phyloP scores from a whole-genome alignment of 2,888 invertebrate species.

The Drosophila niveifrons region DNA sequence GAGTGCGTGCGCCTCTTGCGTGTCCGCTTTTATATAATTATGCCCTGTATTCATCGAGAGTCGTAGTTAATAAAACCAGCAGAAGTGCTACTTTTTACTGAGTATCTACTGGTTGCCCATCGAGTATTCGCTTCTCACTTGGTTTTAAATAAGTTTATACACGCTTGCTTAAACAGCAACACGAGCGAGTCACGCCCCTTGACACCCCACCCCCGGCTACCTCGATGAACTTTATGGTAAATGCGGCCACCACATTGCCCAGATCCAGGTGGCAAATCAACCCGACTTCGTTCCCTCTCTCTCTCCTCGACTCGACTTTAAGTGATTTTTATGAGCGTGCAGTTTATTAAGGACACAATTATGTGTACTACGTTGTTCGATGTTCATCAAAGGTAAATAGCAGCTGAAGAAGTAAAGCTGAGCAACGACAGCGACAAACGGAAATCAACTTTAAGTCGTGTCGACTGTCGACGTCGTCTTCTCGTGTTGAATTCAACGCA shows the following conservation, averaged over 20 bases:
- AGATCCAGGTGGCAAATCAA: constrained; percentile 27
- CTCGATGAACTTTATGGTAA: constrained; percentile 55
- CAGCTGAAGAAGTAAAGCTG: constrained; percentile 16
- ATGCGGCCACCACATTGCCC: constrained; percentile 49
- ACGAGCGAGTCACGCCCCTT: constrained; percentile 38
- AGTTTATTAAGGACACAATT: constrained; percentile 66
- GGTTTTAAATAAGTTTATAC: constrained; percentile 72
- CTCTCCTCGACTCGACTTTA: constrained; percentile 32
- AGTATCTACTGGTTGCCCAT: constrained; percentile 13
- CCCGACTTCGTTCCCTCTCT: not conserved
- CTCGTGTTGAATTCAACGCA: not conserved
- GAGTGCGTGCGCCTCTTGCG: constrained; percentile 32
- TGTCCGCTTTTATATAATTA: constrained; percentile 16
- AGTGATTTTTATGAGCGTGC: constrained; percentile 70
- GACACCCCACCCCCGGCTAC: not conserved
- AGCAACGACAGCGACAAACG: constrained; percentile 11
- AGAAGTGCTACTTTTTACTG: constrained; percentile 3
- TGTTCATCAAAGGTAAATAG: constrained; percentile 5
- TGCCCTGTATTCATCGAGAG: not conserved
- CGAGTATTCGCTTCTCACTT: not conserved
- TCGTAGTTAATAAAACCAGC: not conserved
- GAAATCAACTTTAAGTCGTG: constrained; percentile 34
- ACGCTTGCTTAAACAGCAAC: constrained; percentile 73
- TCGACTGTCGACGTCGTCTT: not conserved
- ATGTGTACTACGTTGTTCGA: constrained; percentile 20